Evolutionary conservation across 2,113 vertebrate genomes (phyloP), one percentile per base, ranked within the genome.

Genomic region (Tetrao urogallus): DNA sequence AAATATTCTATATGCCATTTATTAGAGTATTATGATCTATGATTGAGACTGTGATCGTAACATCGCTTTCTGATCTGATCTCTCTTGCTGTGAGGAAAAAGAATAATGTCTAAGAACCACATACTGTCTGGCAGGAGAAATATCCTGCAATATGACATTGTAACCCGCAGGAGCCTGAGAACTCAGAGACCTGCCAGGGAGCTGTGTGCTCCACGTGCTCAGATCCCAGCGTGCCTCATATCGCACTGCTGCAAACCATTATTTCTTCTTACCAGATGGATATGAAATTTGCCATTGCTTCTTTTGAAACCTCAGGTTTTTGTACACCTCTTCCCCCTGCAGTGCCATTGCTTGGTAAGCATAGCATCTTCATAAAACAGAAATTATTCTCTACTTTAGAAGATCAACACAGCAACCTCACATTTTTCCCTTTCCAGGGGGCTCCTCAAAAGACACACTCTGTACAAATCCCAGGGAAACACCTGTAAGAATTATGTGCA

Each of bases 401-500:
- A 72, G 7, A 48, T 21, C 12, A 20, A 45, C 50, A 13, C 11
- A 75, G 27, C 14, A 65, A 21, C 6, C 14, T 86, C 1, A 0
- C 18, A 17, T 65, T 82, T 64, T 48, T 54, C 22, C 21, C 8
- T 43, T 82, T 56, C 30, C 43, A 21, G 11, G 14, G 6, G 1
- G 7, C 7, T 69, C 16, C 66, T 56, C 65, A 34, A 64, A 72
- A 60, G 54, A 36, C 13, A 16, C 1, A 7, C 6, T 60, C 65
- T 54, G 11, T 64, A 32, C 18, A 17, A 0, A 0, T 52, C 43
- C n/a, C 48, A 17, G 16, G 9, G 34, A 74, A 85, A 64, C 11
- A 73, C 22, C 48, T 34, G 7, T 30, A 65, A 78, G 71, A 50
- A 60, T 2, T 32, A 7, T 13, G 11, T 17, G 20, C 10, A 10